These are phyloP conservation scores for Diarsia brunnea DNA, from an alignment of 2,888 invertebrate genomes.

Conservation along the genomic window DNA sequence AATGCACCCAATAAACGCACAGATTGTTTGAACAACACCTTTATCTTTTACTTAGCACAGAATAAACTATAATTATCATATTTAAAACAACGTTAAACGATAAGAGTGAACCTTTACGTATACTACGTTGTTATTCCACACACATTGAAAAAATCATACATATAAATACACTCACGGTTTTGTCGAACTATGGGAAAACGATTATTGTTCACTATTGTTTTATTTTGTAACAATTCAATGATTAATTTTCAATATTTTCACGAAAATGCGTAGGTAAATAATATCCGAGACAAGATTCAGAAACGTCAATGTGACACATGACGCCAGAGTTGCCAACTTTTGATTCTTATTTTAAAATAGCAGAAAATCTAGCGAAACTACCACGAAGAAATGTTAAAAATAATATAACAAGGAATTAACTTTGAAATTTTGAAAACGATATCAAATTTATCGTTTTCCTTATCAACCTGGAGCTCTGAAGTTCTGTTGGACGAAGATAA, in stretches of 20 bases:
- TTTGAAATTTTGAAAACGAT: background rate
- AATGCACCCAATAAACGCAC: slow-evolving; percentile 40
- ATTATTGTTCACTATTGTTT: slow-evolving; percentile 33
- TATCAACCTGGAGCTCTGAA: background rate
- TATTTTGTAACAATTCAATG: slow-evolving; percentile 38
- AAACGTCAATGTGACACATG: slow-evolving; percentile 74
- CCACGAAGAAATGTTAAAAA: background rate
- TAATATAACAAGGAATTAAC: background rate
- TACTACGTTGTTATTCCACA: slow-evolving; percentile 34
- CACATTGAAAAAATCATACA: slow-evolving; percentile 39
- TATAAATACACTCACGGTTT: slow-evolving; percentile 53
- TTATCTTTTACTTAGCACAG: slow-evolving; percentile 45
- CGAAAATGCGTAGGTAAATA: slow-evolving; percentile 79
- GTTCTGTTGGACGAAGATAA: background rate
- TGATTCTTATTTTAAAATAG: background rate
- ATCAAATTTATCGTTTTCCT: background rate
- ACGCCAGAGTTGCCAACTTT: slow-evolving; percentile 36
- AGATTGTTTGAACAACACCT: slow-evolving; percentile 46
- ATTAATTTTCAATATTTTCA: slow-evolving; percentile 60
- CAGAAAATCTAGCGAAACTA: slow-evolving; percentile 9
- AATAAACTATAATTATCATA: slow-evolving; percentile 60
- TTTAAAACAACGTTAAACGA: slow-evolving; percentile 59
- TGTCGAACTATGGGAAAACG: slow-evolving; percentile 31
- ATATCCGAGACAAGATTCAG: slow-evolving; percentile 56
- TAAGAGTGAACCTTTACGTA: slow-evolving; percentile 49